Evolutionary conservation across 92 coral and sea anemone species (phyloP).

Genomic region (Zoanthus sansibaricus): DNA sequence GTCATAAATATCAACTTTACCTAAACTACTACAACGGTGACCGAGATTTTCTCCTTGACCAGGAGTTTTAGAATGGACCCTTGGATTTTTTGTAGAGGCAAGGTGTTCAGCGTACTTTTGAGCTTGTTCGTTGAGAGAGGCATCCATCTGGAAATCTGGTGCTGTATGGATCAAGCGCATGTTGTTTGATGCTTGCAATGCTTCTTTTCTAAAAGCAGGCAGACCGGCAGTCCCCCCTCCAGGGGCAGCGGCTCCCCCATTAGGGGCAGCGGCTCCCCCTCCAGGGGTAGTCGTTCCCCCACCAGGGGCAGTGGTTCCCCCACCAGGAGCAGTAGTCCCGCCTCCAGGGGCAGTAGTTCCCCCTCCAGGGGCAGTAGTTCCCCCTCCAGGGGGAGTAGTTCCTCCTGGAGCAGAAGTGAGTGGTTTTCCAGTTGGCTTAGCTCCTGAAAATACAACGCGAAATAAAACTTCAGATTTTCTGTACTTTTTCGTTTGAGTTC

Average conservation of each 20-base stretch:
- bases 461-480: too few relatives aligned
- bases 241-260: background rate
- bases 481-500: too few relatives aligned
- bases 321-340: too few relatives aligned
- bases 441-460: background rate
- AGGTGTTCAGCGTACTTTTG: constrained; percentile 35
- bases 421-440: constrained; percentile 9
- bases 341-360: background rate
- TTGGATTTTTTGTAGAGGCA: constrained; percentile 9
- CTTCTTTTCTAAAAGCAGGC: constrained; percentile 22
- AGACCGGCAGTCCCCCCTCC: background rate
- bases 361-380: background rate
- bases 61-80: background rate
- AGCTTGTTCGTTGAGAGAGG: constrained; percentile 23
- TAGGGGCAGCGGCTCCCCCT: background rate
- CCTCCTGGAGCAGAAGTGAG: background rate
- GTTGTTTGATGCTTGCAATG: background rate
- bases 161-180: constrained; percentile 22
- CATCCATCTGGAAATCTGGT: background rate
- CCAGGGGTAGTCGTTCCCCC: background rate
- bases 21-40: background rate
- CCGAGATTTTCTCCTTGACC: constrained; percentile 43
- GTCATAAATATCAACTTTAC: background rate
- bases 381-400: background rate
- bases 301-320: background rate